phyloP scores from a whole-genome alignment of 23 tunicate genomes.

The Botrylloides violaceus region DNA sequence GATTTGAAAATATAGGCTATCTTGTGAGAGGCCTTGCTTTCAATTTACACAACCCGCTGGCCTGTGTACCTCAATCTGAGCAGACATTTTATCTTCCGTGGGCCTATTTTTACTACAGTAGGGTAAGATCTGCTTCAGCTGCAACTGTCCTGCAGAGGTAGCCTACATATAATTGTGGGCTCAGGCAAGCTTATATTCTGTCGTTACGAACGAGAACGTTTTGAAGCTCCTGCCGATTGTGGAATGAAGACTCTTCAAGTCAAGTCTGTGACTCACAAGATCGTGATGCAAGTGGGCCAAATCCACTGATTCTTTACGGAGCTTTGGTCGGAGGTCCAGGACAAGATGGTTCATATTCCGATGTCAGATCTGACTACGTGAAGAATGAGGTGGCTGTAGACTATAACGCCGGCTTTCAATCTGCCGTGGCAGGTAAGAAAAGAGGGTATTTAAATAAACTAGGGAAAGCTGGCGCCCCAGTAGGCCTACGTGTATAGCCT shows the following conservation, averaged over 20 bases:
- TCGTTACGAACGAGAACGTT: background rate
- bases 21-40: too few species aligned
- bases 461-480: too few species aligned
- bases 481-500: too few species aligned
- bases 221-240: slow-evolving; percentile 65
- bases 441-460: background rate
- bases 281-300: slow-evolving; percentile 28
- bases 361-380: slow-evolving; percentile 61
- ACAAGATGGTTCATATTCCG: slow-evolving; percentile 33
- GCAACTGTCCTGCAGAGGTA: too few species aligned
- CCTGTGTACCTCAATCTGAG: too few species aligned
- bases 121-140: background rate
- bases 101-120: too few species aligned
- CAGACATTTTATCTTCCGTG: too few species aligned
- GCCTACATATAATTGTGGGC: too few species aligned
- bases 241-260: slow-evolving; percentile 20
- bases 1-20: too few species aligned
- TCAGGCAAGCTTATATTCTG: too few species aligned
- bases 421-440: slow-evolving; percentile 71
- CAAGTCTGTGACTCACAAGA: slow-evolving; percentile 34
- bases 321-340: slow-evolving; percentile 96
- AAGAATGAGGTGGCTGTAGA: slow-evolving; percentile 92
- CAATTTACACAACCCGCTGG: too few species aligned
- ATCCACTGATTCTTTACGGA: slow-evolving; percentile 78
- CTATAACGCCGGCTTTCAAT: slow-evolving; percentile 95